Evolutionary conservation across 2,797 vertebrate species (phyloP).

Genomic region (Synanceia verrucosa): DNA sequence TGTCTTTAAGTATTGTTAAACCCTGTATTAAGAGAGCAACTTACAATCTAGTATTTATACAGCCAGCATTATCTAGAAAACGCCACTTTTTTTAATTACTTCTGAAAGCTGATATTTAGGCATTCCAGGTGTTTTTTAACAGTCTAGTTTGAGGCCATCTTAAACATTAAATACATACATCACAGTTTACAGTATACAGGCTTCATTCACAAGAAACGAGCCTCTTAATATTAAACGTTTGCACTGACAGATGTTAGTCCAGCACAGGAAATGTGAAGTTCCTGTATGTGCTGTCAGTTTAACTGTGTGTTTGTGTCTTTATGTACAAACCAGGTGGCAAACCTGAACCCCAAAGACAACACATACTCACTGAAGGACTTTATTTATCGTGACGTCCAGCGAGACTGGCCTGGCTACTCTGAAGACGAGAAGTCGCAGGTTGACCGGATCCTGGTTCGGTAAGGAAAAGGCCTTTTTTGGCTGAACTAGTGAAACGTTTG

Average conservation of each 20-base stretch:
- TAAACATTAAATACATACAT: conserved; percentile 19
- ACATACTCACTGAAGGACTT: conserved; percentile 91
- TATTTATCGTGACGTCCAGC: conserved; percentile 89
- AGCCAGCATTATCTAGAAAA: background rate
- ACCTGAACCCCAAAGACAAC: conserved; percentile 92
- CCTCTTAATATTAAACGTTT: conserved; percentile 38
- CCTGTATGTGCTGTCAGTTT: conserved; percentile 17
- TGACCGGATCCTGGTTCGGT: conserved; percentile 87
- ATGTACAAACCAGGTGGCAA: conserved; percentile 85
- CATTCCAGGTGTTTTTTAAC: background rate
- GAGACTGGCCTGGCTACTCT: conserved; percentile 92
- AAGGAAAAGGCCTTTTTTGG: conserved; percentile 46
- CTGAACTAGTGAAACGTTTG: conserved; percentile 1
- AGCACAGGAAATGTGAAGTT: conserved; percentile 55
- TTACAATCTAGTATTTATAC: background rate
- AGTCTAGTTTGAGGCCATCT: background rate
- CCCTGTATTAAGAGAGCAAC: background rate
- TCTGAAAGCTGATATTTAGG: background rate
- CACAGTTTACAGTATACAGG: conserved; percentile 13
- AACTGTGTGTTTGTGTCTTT: conserved; percentile 9
- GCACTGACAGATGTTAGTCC: conserved; percentile 58
- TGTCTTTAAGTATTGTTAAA: too few species aligned
- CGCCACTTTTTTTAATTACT: background rate
- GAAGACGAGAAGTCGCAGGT: conserved; percentile 87
- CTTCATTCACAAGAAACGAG: conserved; percentile 41